Conservation (phyloP, 2,113 vertebrate species). For the Upupa epops region DNA sequence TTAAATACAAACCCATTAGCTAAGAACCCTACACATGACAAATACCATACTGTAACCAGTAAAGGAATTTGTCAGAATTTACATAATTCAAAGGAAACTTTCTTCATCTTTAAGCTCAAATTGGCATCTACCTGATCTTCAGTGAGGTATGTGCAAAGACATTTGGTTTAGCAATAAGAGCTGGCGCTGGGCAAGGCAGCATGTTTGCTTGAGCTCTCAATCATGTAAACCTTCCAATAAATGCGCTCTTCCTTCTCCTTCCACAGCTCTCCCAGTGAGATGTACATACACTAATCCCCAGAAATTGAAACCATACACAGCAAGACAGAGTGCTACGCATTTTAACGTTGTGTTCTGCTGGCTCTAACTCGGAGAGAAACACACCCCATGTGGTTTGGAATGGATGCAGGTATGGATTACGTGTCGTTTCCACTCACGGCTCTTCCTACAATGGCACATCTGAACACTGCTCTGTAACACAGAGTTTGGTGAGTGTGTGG, state of each 20-base stretch:
- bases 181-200: constrained; percentile 1
- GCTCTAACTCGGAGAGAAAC: constrained; percentile 28
- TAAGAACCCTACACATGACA: not conserved
- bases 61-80: constrained; percentile 6
- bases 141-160: constrained; percentile 35
- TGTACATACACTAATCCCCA: not conserved
- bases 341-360: constrained; percentile 31
- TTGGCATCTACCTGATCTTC: constrained; percentile 27
- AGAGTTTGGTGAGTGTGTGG: not conserved
- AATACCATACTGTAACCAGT: not conserved
- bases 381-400: constrained; percentile 26
- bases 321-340: constrained; percentile 19
- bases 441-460: constrained; percentile 33
- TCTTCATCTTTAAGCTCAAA: not conserved
- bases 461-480: constrained; percentile 4
- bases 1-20: not conserved
- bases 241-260: constrained; percentile 19
- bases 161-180: constrained; percentile 47
- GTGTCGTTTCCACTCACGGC: constrained; percentile 36
- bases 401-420: constrained; percentile 45
- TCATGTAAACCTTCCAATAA: constrained; percentile 54
- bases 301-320: constrained; percentile 41
- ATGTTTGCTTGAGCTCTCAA: constrained; percentile 52
- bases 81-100: not conserved
- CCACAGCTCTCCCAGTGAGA: not conserved